phyloP scores from a whole-genome alignment of 2,888 invertebrate genomes.

The Neuroscelio doddi region DNA sequence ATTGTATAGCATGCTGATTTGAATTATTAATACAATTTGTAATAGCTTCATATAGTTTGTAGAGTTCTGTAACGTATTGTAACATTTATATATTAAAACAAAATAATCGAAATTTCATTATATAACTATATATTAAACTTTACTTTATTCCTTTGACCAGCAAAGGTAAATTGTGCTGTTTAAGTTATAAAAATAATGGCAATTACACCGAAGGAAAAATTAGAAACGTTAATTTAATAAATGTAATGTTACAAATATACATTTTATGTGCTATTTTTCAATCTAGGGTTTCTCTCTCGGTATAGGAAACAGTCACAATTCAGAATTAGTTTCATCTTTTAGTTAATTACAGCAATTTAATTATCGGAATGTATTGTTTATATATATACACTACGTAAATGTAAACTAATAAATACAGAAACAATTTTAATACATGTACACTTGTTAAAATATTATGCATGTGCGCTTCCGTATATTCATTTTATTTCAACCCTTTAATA shows the following conservation, averaged over 20 bases:
- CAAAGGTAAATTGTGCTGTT: conserved; percentile 35
- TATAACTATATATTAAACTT: conserved; percentile 18
- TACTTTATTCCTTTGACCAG: conserved; percentile 35
- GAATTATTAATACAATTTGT: neutral
- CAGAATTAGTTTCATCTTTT: conserved; percentile 14
- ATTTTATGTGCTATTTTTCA: conserved; percentile 6
- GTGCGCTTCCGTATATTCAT: too few species aligned
- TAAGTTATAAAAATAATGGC: conserved; percentile 25
- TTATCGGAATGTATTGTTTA: too few species aligned
- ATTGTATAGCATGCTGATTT: too few species aligned
- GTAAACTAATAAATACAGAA: conserved; percentile 3
- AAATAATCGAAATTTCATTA: conserved; percentile 19
- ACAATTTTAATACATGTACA: neutral
- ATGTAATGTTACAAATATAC: conserved; percentile 20
- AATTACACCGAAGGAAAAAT: conserved; percentile 26
- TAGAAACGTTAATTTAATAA: neutral
- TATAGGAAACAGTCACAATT: conserved; percentile 28
- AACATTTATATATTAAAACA: conserved; percentile 12
- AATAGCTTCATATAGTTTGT: neutral
- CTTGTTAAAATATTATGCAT: too few species aligned
- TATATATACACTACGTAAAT: conserved; percentile 15
- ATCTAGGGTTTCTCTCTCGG: conserved; percentile 17
- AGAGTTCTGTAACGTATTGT: neutral
- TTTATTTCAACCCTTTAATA: too few species aligned
- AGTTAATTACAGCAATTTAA: conserved; percentile 1